phyloP scores from a whole-genome alignment of 2,113 vertebrate genomes.

The Casuarius casuarius region DNA sequence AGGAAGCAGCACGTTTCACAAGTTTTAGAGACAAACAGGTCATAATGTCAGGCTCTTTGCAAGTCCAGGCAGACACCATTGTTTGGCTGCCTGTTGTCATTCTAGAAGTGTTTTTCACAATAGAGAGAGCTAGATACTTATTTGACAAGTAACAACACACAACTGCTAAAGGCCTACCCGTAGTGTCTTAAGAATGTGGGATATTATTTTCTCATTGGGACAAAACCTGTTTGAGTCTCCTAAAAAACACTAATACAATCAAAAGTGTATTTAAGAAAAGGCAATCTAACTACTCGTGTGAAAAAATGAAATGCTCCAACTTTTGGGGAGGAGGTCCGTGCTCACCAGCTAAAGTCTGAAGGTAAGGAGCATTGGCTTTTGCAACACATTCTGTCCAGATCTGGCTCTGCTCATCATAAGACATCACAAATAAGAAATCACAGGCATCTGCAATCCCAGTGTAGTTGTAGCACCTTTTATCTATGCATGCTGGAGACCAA shows the following conservation, averaged over 20 bases:
- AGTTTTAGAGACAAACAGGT: neutral
- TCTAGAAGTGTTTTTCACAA: neutral
- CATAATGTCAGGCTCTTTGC: neutral
- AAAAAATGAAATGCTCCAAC: neutral
- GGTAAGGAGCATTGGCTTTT: conserved; percentile 90
- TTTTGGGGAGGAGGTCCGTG: neutral
- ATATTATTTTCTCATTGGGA: neutral
- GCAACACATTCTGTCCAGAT: conserved; percentile 89
- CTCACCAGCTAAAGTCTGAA: conserved; percentile 88
- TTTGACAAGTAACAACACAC: neutral
- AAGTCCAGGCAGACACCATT: neutral
- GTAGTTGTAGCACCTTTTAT: conserved; percentile 93
- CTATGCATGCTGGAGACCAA: conserved; percentile 91
- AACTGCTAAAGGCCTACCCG: neutral
- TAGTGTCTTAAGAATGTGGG: neutral
- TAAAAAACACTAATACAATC: neutral
- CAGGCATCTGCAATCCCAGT: conserved; percentile 87
- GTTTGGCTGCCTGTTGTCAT: neutral
- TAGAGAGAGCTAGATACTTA: rapidly evolving
- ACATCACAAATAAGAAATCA: conserved; percentile 97
- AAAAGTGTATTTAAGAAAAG: neutral
- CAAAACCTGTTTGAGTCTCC: neutral
- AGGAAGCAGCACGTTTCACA: neutral
- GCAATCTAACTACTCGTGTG: neutral
- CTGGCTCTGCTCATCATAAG: conserved; percentile 95